phyloP scores from a whole-genome alignment of 2,888 invertebrate species.

The Panzeria rudis region DNA sequence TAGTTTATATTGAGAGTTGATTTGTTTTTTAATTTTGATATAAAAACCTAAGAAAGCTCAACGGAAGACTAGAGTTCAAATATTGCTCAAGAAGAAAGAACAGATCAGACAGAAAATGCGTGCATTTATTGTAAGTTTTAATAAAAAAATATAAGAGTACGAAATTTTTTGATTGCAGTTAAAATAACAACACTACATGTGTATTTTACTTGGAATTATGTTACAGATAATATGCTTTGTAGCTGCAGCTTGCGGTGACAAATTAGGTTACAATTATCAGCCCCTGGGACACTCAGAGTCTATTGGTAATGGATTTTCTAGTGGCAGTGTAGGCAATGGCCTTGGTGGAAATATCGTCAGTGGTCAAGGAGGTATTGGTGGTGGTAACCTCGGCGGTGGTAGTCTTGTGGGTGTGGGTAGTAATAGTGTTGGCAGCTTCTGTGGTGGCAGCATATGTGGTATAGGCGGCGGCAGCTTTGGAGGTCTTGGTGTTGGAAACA shows the following conservation, averaged over 20 bases:
- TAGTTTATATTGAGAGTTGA: neutral
- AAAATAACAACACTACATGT: neutral
- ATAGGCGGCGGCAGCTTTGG: conserved; percentile 57
- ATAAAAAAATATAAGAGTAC: too few relatives aligned
- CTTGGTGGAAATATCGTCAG: neutral
- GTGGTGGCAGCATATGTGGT: conserved; percentile 28
- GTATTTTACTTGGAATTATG: neutral
- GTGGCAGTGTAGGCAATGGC: conserved; percentile 37
- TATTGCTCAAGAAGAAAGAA: conserved; percentile 77
- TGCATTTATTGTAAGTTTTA: conserved; percentile 67
- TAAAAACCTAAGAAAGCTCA: conserved; percentile 42
- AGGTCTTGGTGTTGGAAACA: conserved; percentile 36
- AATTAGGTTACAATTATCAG: conserved; percentile 79
- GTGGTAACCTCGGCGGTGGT: conserved; percentile 45
- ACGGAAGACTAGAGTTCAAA: conserved; percentile 58
- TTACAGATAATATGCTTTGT: conserved; percentile 78
- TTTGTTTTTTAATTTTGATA: conserved; percentile 29
- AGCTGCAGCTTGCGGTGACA: conserved; percentile 78
- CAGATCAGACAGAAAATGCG: conserved; percentile 76
- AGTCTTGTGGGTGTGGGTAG: conserved; percentile 51
- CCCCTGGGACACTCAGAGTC: conserved; percentile 77
- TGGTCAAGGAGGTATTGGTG: conserved; percentile 35
- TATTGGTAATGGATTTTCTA: conserved; percentile 1
- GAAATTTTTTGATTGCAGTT: neutral
- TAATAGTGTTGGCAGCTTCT: conserved; percentile 55